Evolutionary conservation across 2,113 vertebrate genomes (phyloP).

Genomic region (Cynocephalus volans): DNA sequence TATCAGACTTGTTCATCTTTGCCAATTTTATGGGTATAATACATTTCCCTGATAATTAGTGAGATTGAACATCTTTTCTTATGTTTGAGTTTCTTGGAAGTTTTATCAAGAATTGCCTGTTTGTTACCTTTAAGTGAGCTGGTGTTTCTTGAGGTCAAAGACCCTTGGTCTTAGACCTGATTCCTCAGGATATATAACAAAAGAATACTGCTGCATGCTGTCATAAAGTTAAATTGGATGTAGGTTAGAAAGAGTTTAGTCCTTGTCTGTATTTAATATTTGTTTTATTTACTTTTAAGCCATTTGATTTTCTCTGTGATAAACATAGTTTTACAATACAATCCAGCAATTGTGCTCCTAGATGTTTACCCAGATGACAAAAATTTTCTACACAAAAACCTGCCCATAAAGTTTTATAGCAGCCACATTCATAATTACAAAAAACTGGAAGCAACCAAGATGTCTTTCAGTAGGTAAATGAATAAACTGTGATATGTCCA

Average conservation of each 20-base stretch:
- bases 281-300: neutral
- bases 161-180: neutral
- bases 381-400: neutral
- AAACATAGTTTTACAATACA: neutral
- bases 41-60: neutral
- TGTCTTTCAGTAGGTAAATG: neutral
- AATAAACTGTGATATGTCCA: neutral
- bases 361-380: conserved; percentile 10
- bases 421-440: neutral
- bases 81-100: neutral
- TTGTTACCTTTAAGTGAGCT: neutral
- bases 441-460: neutral
- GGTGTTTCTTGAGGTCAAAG: neutral
- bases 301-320: neutral
- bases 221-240: neutral
- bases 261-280: neutral
- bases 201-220: neutral
- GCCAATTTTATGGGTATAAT: neutral
- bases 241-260: neutral
- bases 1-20: neutral
- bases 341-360: neutral
- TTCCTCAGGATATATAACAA: neutral
- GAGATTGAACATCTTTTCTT: neutral
- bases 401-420: neutral
- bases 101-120: neutral